A percentile compares a stretch with the other conserved stretches of the same genome.
phyloP scores from a whole-genome alignment of 2,113 vertebrate species.

The Alectura lathami region DNA sequence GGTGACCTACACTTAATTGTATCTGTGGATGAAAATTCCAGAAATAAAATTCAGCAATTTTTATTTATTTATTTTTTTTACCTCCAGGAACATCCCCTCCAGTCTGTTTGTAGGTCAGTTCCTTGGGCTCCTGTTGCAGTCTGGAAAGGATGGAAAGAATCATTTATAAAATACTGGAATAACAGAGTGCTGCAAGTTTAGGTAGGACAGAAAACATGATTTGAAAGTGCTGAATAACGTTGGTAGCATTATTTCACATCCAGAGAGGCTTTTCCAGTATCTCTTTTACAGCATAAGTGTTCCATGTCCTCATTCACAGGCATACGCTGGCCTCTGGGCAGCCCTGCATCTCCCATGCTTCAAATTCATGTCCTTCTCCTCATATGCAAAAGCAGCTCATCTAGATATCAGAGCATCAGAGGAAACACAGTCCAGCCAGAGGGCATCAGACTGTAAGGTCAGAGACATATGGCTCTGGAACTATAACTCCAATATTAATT shows the following conservation, averaged over 20 bases:
- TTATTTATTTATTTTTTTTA: no score
- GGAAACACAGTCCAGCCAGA: background rate
- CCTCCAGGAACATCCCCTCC: conserved; percentile 92
- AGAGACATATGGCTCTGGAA: background rate
- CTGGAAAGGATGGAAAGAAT: conserved; percentile 67
- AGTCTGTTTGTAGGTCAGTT: conserved; percentile 65
- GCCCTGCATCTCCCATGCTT: background rate
- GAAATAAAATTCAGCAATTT: background rate
- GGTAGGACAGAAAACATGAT: accelerated
- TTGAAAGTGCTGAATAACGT: background rate
- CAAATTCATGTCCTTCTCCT: accelerated
- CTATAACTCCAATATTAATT: background rate
- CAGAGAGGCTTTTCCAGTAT: background rate
- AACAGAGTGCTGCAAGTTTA: background rate
- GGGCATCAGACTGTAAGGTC: background rate
- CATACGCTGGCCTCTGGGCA: background rate
- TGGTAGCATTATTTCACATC: background rate
- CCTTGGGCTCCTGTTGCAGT: conserved; percentile 82
- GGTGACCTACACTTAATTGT: background rate
- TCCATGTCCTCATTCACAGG: background rate
- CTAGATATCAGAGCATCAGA: background rate
- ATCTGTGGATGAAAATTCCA: background rate
- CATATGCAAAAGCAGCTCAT: background rate
- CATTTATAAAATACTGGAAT: background rate
- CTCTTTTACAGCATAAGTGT: background rate